Base-by-base conservation (phyloP, 2,797 vertebrate species). In the Trachurus trachurus region DNA sequence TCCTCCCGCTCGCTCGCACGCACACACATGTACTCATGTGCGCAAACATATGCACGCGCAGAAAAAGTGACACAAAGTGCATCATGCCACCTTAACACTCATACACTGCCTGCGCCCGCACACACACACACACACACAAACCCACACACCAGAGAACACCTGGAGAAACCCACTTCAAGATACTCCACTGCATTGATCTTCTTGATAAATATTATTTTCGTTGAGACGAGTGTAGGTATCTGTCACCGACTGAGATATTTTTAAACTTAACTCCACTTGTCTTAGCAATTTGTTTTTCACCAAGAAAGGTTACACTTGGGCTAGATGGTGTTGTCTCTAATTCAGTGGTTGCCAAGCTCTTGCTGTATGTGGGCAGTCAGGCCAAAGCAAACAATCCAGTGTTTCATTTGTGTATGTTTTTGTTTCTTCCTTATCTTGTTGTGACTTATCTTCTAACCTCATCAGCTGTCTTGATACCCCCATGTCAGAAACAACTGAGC, bases 21-120 rank as follows among this genome's bases (percentile, higher is more conserved):
- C 77, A 66, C 78, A 76, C 81, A 74, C 50, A 71, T 69, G 60
- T 34, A 37, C 63, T 52, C 63, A 74, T 58, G 71, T 78, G 37
- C 40, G 22, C 65, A 66, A 47, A 37, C 62, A 39, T 21, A 22
- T n/a, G 5, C 44, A 39, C 62, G 39, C 57, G n/a, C 5, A 21
- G 19, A 37, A 39, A 52, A 39, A 71, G 63, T 31, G 66, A 21
- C 67, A 63, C 53, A 44, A 57, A 50, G 78, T 44, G 66, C 34
- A 57, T 52, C 42, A 1, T 49, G 42, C 15, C 49, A 59, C 45
- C 50, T 59, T 70, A 57, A 54, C 63, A 22, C 40, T 22, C 12
- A n/a, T 31, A 10, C 31, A 54, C 47, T 44, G 39, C 26, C 8
- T 11, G 7, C 7, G 4, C 15, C 40, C 31, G 44, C 11, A 22